Base-by-base conservation (phyloP, 2,797 vertebrate genomes). In the Sebastes kiyomatsui region DNA sequence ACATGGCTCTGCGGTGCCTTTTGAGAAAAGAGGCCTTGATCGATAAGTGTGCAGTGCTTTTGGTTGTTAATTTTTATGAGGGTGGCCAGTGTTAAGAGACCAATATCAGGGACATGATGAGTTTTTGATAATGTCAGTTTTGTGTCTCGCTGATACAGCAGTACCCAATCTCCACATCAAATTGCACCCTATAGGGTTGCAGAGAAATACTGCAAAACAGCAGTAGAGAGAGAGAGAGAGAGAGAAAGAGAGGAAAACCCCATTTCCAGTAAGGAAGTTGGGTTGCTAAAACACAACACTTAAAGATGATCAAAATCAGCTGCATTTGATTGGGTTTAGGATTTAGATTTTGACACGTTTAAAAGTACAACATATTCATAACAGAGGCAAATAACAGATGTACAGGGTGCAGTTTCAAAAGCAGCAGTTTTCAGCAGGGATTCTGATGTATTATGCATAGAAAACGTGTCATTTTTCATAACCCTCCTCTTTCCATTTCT, bases 51-150 rank as follows among this genome's bases (percentile, higher is more conserved):
- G 32, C 49, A 25, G 35, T 72, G 73, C 71, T 80, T 78, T 67
- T 79, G 66, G 69, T 82, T 81, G 90, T 77, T 83, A 75, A 87
- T 80, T 86, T 87, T 85, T 73, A 85, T 72, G 68, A 72, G 69
- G 78, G 52, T 54, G 59, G 46, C 76, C 49, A 38, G 67, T 76
- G 61, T 83, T 82, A 75, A 65, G 69, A 86, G 73, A 86, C 77
- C 54, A 85, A 74, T 82, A 87, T 82, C 72, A 83, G 62, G 67
- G 64, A 88, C 78, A 83, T 71, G 77, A 82, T 85, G 84, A 75
- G 74, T 77, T 89, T 91, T 88, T 91, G 83, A 88, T 88, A 85
- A 87, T 88, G 88, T 85, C 72, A 91, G 80, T 77, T 87, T 81
- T 69, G 55, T 75, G 71, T 87, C 80, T 87, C 23, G 85, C 86